phyloP scores from a whole-genome alignment of 2,113 vertebrate genomes.

The Aepyceros melampus region DNA sequence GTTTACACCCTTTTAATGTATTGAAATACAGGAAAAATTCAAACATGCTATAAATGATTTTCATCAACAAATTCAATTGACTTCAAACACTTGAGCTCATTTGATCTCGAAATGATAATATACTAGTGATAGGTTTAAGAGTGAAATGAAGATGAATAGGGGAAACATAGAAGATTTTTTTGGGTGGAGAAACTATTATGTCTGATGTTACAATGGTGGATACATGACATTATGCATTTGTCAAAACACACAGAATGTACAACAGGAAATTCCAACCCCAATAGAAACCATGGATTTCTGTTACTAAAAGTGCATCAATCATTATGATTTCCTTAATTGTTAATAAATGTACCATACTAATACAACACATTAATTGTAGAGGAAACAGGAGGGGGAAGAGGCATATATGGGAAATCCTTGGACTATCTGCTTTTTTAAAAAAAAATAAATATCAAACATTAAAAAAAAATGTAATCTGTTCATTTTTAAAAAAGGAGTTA shows the following conservation, averaged over 20 bases:
- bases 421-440: background rate
- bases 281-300: background rate
- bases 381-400: background rate
- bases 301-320: background rate
- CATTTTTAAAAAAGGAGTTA: background rate
- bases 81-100: background rate
- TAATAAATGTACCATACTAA: background rate
- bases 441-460: background rate
- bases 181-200: too few species aligned
- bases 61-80: background rate
- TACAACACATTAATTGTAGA: background rate
- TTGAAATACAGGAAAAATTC: background rate
- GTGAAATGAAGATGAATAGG: background rate
- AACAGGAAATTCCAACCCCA: background rate
- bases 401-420: background rate
- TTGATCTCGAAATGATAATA: background rate
- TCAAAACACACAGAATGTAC: background rate
- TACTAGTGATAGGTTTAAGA: background rate
- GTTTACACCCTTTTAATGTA: background rate
- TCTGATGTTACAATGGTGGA: background rate
- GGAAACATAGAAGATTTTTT: background rate
- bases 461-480: background rate
- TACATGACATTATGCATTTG: background rate
- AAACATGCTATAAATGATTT: background rate
- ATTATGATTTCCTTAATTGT: background rate